These are phyloP conservation scores for Itoplectis maculator DNA, from an alignment of 2,888 invertebrate genomes.

Conservation along the genomic window DNA sequence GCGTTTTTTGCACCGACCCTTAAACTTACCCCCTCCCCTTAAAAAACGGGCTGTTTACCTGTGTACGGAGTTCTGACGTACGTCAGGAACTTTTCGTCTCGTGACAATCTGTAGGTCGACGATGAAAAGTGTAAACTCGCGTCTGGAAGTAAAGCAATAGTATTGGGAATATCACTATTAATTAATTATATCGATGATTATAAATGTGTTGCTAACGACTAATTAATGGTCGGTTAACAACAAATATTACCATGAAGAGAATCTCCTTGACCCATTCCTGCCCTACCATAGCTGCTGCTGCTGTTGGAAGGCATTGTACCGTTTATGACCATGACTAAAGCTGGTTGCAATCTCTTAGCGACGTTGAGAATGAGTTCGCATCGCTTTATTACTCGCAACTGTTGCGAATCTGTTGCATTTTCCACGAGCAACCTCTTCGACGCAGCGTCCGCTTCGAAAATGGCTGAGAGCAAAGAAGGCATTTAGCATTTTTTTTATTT, in stretches of 20 bases:
- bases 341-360: conserved; percentile 80
- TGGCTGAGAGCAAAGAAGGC: conserved; percentile 74
- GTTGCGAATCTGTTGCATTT: conserved; percentile 81
- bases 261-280: conserved; percentile 74
- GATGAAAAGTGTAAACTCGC: conserved; percentile 72
- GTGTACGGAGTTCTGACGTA: conserved; percentile 83
- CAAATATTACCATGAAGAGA: conserved; percentile 71
- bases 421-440: conserved; percentile 78
- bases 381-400: conserved; percentile 81
- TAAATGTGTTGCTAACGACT: background rate
- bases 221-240: background rate
- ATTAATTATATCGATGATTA: background rate
- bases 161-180: too few species aligned
- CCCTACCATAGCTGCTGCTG: conserved; percentile 72
- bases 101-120: conserved; percentile 72
- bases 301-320: conserved; percentile 76
- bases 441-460: conserved; percentile 80
- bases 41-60: conserved; percentile 69
- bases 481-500: too few species aligned
- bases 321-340: conserved; percentile 78
- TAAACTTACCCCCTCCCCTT: too few species aligned
- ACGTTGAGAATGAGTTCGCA: conserved; percentile 82
- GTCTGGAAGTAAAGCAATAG: conserved; percentile 65
- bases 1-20: too few species aligned
- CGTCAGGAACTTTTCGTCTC: conserved; percentile 73